Evolutionary conservation across 2,797 vertebrate genomes (phyloP).

Genomic region (Phrynocephalus forsythii): DNA sequence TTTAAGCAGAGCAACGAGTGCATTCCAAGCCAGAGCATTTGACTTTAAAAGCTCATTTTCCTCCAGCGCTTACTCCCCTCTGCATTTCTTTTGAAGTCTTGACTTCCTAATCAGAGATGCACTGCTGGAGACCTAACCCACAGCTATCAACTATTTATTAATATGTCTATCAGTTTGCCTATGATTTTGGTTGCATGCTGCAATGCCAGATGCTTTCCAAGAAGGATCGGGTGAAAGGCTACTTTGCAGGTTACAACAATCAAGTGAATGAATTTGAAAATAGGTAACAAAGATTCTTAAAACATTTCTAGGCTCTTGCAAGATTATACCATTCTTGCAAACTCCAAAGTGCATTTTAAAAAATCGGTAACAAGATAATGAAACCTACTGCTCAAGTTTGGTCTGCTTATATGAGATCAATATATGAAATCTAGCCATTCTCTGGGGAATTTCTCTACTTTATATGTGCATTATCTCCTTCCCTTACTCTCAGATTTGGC

Average conservation of each 20-base stretch:
- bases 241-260: background rate
- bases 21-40: background rate
- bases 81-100: background rate
- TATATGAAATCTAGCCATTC: background rate
- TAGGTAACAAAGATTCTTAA: background rate
- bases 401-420: background rate
- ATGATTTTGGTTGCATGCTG: background rate
- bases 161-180: background rate
- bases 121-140: background rate
- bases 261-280: background rate
- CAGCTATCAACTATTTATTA: background rate
- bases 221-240: background rate
- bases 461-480: background rate
- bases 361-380: background rate
- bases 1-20: conserved; percentile 10
- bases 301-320: background rate
- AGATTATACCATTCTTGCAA: background rate
- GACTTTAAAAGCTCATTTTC: background rate
- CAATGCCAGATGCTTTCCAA: background rate
- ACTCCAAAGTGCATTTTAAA: background rate
- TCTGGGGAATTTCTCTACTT: background rate
- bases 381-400: background rate
- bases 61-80: too few species aligned
- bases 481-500: too few species aligned
- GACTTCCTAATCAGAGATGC: background rate